Base-by-base conservation (phyloP, 1,140 invertebrate species). In the Anthonomus grandis region DNA sequence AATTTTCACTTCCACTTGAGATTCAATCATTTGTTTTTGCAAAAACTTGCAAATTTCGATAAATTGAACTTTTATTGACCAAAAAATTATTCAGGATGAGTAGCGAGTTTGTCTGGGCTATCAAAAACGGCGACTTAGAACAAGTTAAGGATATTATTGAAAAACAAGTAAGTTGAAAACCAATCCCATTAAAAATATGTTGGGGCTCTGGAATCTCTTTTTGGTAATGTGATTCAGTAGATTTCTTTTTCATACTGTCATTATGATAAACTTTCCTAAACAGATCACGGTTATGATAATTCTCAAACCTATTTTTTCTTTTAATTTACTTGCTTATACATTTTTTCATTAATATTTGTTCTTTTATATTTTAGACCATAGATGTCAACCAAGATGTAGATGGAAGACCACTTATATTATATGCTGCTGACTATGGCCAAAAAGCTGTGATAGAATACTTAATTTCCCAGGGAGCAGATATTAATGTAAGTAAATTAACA, bases 391-490 rank as follows among this genome's bases (percentile, higher is more conserved):
- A 85, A 67, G 80, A 86, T 68, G 89, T 95, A 44, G 90, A 94
- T 75, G 91, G 91, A 36, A 79, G 92, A 65, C 86, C 84, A 55
- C 90, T 89, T 15, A 79, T 95, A 51, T 86, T 93, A 73, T 93
- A 93, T 79, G 94, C 94, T 31, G 93, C 94, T 41, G 95, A 97
- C 78, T 97, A 95, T 79, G 94, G 94, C 0, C 94, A 97, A 74
- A 81, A 78, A 46, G 89, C 91, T 72, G 90, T 97, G n/a, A 81
- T 97, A 39, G 82, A 89, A 72, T 96, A 90, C 74, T 80, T 97
- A 60, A 76, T 96, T 53, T 81, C 84, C 18, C 90, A 90, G 78
- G 93, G 93, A 67, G 93, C 93, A 47, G 83, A 95, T 80, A 86
- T 93, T 18, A 93, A 97, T 84, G 93, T 97, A 84, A 87, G 86